Base-by-base conservation (phyloP, 2,113 vertebrate genomes). In the Columba livia region DNA sequence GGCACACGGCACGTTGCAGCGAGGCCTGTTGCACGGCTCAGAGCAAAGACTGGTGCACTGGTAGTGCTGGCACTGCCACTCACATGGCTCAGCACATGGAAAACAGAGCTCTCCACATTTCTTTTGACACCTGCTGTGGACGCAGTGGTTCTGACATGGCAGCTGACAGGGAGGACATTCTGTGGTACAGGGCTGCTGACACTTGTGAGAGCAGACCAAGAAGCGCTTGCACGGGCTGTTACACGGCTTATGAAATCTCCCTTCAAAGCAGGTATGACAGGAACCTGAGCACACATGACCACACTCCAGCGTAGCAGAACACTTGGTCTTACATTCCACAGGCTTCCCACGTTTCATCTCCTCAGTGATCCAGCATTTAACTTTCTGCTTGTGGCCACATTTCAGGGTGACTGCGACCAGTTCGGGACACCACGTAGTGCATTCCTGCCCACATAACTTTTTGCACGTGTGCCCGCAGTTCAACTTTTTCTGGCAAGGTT, bases 121-220 rank as follows among this genome's bases (percentile, higher is more conserved):
- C 85, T 97, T 99, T 93, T 91, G 98, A 93, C 99, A 99, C 50
- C 93, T 96, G 57, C 99, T 99, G 91, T 99, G 99, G 89, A 99
- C 14, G 36, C 99, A 99, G 29, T 97, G 98, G 88, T 99, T 99
- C 97, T 99, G 94, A 91, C 99, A 99, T 11, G 40, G 51, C 70
- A 57, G 71, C 75, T 67, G 91, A 95, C 99, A 99, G 29, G 99
- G 98, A 0, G 99, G 99, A 88, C 99, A 99, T 58, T 98, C 97
- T 1, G 90, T 67, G 23, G 96, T 98, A 94, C 99, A 99, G 3
- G 98, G 98, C 91, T 98, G 97, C 65, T n/a, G 88, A 94, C 99
- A 99, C 93, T 96, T 78, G 95, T 99, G 99, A 42, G 99, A 98
- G 85, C 99, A 99, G 75, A 99, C 97, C 54, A 99, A 98, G 62